phyloP scores from a whole-genome alignment of 53 echinoderm and acorn worm genomes.

The Pentamera pediparva region DNA sequence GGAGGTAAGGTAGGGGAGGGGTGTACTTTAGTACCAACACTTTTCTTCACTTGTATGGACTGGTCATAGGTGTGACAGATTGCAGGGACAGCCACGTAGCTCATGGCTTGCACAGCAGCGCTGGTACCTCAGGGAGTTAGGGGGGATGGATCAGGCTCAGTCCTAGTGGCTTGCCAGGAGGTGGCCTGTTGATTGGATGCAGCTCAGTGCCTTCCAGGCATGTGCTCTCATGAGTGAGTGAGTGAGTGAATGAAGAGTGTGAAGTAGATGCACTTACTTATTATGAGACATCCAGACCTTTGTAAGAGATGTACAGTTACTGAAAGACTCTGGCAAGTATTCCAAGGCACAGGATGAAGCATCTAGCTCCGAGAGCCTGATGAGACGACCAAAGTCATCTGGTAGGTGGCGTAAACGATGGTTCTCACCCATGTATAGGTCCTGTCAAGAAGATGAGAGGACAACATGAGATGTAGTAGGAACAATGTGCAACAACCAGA shows the following conservation, averaged over 20 bases:
- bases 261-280: constrained; percentile 49
- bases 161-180: no score
- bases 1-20: no score
- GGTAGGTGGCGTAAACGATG: constrained; percentile 57
- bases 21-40: no score
- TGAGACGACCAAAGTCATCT: constrained; percentile 59
- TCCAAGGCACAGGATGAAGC: constrained; percentile 81
- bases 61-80: no score
- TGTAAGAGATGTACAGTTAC: constrained; percentile 77
- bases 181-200: no score
- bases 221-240: neutral
- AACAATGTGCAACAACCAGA: neutral
- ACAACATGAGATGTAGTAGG: neutral
- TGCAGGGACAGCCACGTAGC: no score
- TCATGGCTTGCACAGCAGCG: no score
- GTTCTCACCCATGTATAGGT: constrained; percentile 70
- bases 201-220: no score
- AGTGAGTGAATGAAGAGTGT: neutral
- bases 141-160: no score
- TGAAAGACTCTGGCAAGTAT: constrained; percentile 74
- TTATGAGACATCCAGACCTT: constrained; percentile 97
- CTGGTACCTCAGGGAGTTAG: no score
- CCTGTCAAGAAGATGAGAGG: constrained; percentile 26
- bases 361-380: constrained; percentile 85
- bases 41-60: no score